Evolutionary conservation across 2,113 vertebrate species (phyloP).

Genomic region (Crypturellus undulatus): DNA sequence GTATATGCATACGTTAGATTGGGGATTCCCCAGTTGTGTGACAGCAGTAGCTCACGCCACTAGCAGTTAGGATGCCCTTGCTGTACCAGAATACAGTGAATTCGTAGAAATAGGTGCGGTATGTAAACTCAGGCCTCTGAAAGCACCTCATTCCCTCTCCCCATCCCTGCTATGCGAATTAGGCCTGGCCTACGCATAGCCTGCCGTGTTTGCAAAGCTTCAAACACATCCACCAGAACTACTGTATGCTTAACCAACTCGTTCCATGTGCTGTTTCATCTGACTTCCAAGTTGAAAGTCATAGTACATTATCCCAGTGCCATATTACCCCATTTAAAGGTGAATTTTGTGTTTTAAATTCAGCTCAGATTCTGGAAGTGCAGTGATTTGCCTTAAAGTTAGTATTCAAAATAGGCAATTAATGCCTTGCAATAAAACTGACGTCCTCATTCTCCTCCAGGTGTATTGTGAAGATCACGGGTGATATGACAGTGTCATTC

Average conservation of each 20-base stretch:
- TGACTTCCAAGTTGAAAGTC: neutral
- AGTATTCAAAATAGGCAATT: neutral
- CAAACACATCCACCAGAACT: neutral
- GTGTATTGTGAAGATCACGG: slow-evolving; percentile 98
- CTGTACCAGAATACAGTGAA: neutral
- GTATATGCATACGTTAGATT: neutral
- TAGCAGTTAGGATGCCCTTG: neutral
- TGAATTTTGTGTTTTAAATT: slow-evolving; percentile 15
- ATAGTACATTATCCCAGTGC: neutral
- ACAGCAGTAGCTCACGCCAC: neutral
- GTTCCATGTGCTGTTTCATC: neutral
- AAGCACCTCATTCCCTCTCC: neutral
- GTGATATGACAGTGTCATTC: slow-evolving; percentile 97
- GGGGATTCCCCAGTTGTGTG: neutral
- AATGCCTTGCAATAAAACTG: slow-evolving; percentile 17
- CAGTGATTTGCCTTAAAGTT: neutral
- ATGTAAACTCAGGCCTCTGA: neutral
- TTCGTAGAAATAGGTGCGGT: neutral
- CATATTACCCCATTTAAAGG: neutral
- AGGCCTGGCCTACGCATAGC: slow-evolving; percentile 4
- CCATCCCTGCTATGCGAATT: neutral
- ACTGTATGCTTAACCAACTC: slow-evolving; percentile 48
- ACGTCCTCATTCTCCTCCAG: slow-evolving; percentile 63
- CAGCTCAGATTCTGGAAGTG: neutral
- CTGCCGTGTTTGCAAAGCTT: slow-evolving; percentile 9